These are phyloP conservation scores for Trachelus troglodyta DNA, from an alignment of 2,888 invertebrate species.

Conservation along the genomic window DNA sequence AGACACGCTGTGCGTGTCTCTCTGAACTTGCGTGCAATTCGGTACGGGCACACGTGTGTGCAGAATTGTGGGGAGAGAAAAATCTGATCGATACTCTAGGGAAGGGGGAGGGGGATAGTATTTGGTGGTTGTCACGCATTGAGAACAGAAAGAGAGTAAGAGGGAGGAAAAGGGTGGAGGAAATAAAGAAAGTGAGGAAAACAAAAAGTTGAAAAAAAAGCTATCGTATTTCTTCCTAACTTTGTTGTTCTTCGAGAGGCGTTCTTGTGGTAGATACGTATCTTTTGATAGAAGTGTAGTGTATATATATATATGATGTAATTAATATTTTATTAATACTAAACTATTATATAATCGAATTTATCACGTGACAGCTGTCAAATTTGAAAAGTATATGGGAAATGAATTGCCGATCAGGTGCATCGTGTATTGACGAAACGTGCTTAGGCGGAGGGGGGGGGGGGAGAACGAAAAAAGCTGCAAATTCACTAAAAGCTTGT, in stretches of 20 bases:
- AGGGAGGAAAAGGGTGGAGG: neutral
- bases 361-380: neutral
- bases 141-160: neutral
- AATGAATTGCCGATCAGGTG: neutral
- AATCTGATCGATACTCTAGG: too few species aligned
- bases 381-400: neutral
- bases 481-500: constrained; percentile 1
- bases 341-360: neutral
- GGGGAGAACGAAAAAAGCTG: neutral
- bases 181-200: neutral
- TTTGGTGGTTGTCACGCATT: too few species aligned
- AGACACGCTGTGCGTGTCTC: too few species aligned
- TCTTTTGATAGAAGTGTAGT: neutral
- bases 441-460: too few species aligned
- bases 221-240: neutral
- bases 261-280: neutral
- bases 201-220: neutral
- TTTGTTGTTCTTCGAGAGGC: neutral
- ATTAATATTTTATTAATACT: neutral
- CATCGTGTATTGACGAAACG: neutral
- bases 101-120: too few species aligned
- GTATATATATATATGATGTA: neutral
- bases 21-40: too few species aligned
- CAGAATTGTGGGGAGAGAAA: too few species aligned
- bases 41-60: too few species aligned